These are phyloP conservation scores for Ondatra zibethicus DNA, from an alignment of 2,113 vertebrate species.

Conservation along the genomic window DNA sequence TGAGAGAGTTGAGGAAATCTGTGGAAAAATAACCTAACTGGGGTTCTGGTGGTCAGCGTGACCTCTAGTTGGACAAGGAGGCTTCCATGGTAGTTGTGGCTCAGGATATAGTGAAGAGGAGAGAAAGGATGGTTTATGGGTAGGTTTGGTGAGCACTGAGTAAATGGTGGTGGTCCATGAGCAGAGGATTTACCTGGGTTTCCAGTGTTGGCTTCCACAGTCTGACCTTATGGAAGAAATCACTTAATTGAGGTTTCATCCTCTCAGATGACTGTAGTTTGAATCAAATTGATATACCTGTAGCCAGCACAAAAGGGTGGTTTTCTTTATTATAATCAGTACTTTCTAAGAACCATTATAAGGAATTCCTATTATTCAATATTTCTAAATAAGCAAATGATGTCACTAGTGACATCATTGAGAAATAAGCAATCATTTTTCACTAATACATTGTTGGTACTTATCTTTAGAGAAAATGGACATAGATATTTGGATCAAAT, in stretches of 20 bases:
- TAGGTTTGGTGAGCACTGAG: too few species aligned
- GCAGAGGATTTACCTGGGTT: too few species aligned
- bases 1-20: too few species aligned
- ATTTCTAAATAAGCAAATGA: slow-evolving; percentile 50
- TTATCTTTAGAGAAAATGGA: not conserved
- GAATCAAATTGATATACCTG: not conserved
- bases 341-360: not conserved
- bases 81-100: too few species aligned
- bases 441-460: not conserved
- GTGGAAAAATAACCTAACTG: too few species aligned
- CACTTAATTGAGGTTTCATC: not conserved
- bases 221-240: not conserved
- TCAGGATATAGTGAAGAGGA: too few species aligned
- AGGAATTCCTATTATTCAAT: slow-evolving; percentile 35
- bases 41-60: too few species aligned
- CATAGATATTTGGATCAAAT: not conserved
- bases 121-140: too few species aligned
- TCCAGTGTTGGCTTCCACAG: too few species aligned
- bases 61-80: too few species aligned
- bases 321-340: not conserved
- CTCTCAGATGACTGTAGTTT: not conserved
- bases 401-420: not conserved
- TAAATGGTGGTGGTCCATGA: too few species aligned
- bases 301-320: not conserved
- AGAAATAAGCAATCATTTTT: not conserved